Evolutionary conservation across 2,888 invertebrate genomes (phyloP), one percentile per base, ranked within the genome.

Genomic region (Tachina fera): DNA sequence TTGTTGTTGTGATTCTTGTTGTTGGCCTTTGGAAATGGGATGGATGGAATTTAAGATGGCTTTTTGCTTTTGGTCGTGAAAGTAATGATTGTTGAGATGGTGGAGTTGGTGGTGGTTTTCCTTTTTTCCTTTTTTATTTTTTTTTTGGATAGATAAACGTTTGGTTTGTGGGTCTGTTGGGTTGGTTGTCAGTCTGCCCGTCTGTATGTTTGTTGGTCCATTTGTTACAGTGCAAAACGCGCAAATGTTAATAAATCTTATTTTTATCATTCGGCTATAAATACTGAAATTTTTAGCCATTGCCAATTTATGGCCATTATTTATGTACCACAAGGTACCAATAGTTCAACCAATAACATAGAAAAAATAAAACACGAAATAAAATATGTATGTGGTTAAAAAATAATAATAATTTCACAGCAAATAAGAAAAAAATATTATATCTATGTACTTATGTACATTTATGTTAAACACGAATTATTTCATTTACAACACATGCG

Each of bases 211-310:
- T 63, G 60, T 41, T 61, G 74, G 80, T 67, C 67, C 75, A 67
- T 68, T 78, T 67, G 77, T 80, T 85, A 82, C 81, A 75, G 81
- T 76, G 82, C 61, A 83, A 86, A 86, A 71, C 87, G 84, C 87
- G 89, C 88, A 89, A 91, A 92, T 91, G 92, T 92, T 92, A 92
- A 92, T 92, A 92, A 92, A 92, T 92, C 92, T 92, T 92, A 92
- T 92, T 92, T 92, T 92, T 92, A 92, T 92, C 92, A 92, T 92
- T 91, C 88, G 91, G 92, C 92, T 91, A 92, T 92, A 92, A 92
- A 92, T 92, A 92, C 91, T 92, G 92, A 92, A 92, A 92, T 92
- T 92, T 92, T 92, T 92, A 92, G 92, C 92, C 92, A 91, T 92
- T 91, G 91, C 91, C 92, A 91, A 92, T 92, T 92, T 92, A 92